Conservation (phyloP, 2,888 invertebrate species). For the Eulithis testata region DNA sequence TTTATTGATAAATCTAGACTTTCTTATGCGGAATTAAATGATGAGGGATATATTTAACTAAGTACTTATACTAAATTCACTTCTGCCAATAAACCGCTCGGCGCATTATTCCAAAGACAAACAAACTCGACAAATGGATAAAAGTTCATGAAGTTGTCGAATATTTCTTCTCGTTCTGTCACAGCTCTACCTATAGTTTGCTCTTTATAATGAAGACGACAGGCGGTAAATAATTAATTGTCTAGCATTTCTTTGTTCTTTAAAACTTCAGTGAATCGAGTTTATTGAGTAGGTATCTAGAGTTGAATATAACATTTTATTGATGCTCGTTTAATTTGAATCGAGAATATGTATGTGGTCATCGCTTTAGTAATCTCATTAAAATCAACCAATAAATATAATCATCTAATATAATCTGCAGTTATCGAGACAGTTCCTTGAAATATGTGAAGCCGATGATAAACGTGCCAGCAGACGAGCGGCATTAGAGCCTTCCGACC, state of each 20-base stretch:
- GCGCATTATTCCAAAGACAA: slow-evolving; percentile 41
- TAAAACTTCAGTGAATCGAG: slow-evolving; percentile 48
- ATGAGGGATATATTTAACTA: slow-evolving; percentile 3
- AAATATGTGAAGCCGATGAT: slow-evolving; percentile 52
- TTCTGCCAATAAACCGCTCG: slow-evolving; percentile 34
- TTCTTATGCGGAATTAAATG: background rate
- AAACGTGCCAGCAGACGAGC: slow-evolving; percentile 50
- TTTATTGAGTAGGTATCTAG: background rate
- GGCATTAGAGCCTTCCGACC: slow-evolving; percentile 44
- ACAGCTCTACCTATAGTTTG: slow-evolving; percentile 35
- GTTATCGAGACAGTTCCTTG: slow-evolving; percentile 8
- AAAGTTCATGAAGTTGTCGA: slow-evolving; percentile 42
- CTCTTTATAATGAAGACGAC: slow-evolving; percentile 50
- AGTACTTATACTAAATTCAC: slow-evolving; percentile 8
- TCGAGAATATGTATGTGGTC: no score
- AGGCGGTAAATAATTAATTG: slow-evolving; percentile 44
- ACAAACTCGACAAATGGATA: slow-evolving; percentile 46
- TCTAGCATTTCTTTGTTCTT: slow-evolving; percentile 50
- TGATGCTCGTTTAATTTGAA: no score
- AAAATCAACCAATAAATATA: no score
- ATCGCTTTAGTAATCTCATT: no score
- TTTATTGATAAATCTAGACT: no score
- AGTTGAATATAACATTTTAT: background rate
- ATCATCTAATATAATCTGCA: slow-evolving; percentile 12
- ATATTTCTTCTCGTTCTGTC: slow-evolving; percentile 40